Percentiles rank a stretch among this genome's conserved stretches.
These are phyloP conservation scores for Aselliscus stoliczkanus DNA, from an alignment of 2,797 vertebrate species.

Conservation along the genomic window DNA sequence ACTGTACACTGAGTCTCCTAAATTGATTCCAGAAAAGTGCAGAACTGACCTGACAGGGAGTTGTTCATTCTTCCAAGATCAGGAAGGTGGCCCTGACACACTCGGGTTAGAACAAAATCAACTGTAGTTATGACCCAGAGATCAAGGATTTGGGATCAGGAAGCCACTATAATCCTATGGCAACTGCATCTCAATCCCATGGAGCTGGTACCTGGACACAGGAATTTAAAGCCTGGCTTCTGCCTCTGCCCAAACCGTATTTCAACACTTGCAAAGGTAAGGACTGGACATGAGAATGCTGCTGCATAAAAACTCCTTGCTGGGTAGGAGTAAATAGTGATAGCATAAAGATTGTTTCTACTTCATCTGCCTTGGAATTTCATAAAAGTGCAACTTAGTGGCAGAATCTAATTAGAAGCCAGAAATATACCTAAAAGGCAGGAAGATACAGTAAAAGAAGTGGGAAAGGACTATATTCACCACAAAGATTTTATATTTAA, in stretches of 20 bases:
- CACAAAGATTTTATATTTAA: neutral
- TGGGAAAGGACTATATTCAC: neutral
- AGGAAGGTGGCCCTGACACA: neutral
- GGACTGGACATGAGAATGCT: neutral
- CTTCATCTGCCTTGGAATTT: neutral
- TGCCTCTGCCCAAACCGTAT: neutral
- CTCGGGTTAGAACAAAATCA: neutral
- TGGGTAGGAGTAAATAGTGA: neutral
- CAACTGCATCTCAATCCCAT: neutral
- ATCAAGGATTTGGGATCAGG: neutral
- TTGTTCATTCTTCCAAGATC: neutral
- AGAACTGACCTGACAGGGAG: neutral
- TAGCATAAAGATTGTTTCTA: neutral
- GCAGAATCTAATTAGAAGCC: neutral
- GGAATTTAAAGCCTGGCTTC: neutral
- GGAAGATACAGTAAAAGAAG: neutral
- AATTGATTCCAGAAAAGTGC: neutral
- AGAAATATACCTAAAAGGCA: neutral
- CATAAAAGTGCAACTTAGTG: neutral
- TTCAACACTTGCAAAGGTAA: neutral
- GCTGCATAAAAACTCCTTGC: neutral
- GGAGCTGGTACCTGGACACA: neutral
- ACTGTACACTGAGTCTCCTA: neutral
- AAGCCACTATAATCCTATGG: neutral
- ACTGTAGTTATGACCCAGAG: neutral